Evolutionary conservation across 2,888 invertebrate genomes (phyloP), one percentile per base, ranked within the genome.

Genomic region (Sipha maydis): DNA sequence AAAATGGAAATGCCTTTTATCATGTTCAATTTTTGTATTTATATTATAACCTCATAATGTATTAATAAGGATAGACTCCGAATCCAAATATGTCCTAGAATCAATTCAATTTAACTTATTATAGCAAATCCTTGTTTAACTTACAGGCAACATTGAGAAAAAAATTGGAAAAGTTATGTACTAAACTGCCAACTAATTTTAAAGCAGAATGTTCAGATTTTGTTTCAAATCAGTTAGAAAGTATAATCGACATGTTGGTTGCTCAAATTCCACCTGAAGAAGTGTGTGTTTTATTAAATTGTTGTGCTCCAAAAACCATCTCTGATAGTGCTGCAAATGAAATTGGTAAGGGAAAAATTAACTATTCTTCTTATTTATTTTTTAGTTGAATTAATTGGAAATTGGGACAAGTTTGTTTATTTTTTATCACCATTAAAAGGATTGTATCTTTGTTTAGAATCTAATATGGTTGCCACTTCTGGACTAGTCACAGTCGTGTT

Each of bases 231-330:
- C 97, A 97, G 92, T 94, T 95, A 17, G 93, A 95, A 80, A 95
- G 96, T 91, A 92, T 97, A 48, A 92, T 97, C 17, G 96, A 97
- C 90, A 95, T 96, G 95, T 91, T 97, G 25, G 92, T 96, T 3
- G 95, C 95, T 28, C 95, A 97, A 91, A 94, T 97, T 90, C 93
- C 94, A 83, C 94, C 96, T 0, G 93, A 95, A 90, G 95, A 97
- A 92, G 94, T 97, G 73, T 97, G 97, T 91, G 94, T 94, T 0
- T 95, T 94, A 90, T 92, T 97, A 89, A 95, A 96, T 91, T 92
- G 97, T 21, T 97, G 97, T 91, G 92, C 93, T 77, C 90, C 91
- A 25, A 89, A 79, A 25, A 41, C 75, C 8, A 25, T 79, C 3
- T 73, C 73, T 9, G 41, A 88, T n/a, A 73, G 21, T 67, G n/a